Evolutionary conservation across 2,888 invertebrate species (phyloP).

Genomic region (Exephanes ischioxanthus): DNA sequence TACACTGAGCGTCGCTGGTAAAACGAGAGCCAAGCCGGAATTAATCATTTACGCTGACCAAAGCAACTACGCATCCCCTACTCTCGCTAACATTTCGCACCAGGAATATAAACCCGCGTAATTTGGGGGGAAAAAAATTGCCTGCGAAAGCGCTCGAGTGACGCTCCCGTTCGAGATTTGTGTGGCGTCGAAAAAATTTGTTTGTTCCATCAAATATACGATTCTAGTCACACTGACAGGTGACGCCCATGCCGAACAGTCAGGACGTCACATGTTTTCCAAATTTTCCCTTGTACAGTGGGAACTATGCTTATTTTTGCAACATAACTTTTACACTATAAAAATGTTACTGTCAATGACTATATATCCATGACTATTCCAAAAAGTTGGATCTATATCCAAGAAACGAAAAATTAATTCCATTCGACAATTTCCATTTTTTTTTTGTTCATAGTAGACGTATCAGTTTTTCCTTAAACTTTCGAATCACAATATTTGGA

Average conservation of each 20-base stretch:
- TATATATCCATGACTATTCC: too few species aligned
- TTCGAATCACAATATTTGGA: too few species aligned
- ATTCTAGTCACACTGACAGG: background rate
- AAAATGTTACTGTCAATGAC: too few species aligned
- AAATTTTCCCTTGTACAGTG: background rate
- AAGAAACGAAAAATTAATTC: too few species aligned
- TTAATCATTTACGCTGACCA: conserved; percentile 70
- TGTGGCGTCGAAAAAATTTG: background rate
- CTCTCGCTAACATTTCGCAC: conserved; percentile 6
- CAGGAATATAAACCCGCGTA: conserved; percentile 36
- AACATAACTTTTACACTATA: too few species aligned
- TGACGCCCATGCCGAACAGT: background rate
- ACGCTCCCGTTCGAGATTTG: background rate
- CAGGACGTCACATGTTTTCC: background rate
- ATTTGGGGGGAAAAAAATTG: conserved; percentile 16
- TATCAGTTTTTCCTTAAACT: too few species aligned
- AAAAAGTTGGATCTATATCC: too few species aligned
- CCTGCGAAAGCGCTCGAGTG: background rate
- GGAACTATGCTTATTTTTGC: too few species aligned
- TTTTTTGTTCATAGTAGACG: too few species aligned
- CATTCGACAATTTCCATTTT: too few species aligned
- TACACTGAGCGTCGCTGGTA: conserved; percentile 2
- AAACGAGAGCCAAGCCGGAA: conserved; percentile 19
- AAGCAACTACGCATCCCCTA: background rate
- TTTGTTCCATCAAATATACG: background rate